Evolutionary conservation across 2,888 invertebrate genomes (phyloP), one percentile per base, ranked within the genome.

Genomic region (Argyresthia goedartella): DNA sequence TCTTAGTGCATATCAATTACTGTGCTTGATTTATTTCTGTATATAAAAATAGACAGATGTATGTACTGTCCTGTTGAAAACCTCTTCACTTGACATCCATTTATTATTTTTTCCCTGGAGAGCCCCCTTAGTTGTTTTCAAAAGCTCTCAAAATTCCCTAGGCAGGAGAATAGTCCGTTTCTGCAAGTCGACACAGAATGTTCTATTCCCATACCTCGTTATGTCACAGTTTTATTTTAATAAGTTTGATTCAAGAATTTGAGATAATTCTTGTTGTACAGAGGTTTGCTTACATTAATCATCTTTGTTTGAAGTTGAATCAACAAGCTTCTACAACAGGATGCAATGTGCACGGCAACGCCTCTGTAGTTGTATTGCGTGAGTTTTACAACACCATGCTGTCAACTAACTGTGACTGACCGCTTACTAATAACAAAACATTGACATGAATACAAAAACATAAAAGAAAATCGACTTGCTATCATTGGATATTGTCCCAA

Each of bases 1-100:
- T 25, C 25, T 4, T 25, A 25, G 2, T 25, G 25, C 25, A 25
- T 25, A 25, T 25, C 25, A 25, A 25, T 25, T 25, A 25, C 25
- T 25, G 25, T 25, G 25, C 25, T 25, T 25, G 25, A 25, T 25
- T 25, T 25, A 25, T 25, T 25, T 25, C 25, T 25, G 25, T 25
- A 25, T 49, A 49, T 16, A 50, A 50, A 16, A 50, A 25, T 50
- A 42, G 25, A 42, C 11, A 49, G 36, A 35, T 36, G 36, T 39
- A 51, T 25, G 25, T 41, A 39, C 42, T 43, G 16, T 42, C 46
- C 49, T 13, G 14, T 8, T 52, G 39, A 52, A 51, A 55, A 63
- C 81, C 86, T 85, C 86, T 86, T 86, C 86, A 86, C 86, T 71
- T 80, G 81, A 86, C 61, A 76, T 81, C 84, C 84, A 75, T 61